Evolutionary conservation across 2,888 invertebrate species (phyloP).

Genomic region (Timema podura): DNA sequence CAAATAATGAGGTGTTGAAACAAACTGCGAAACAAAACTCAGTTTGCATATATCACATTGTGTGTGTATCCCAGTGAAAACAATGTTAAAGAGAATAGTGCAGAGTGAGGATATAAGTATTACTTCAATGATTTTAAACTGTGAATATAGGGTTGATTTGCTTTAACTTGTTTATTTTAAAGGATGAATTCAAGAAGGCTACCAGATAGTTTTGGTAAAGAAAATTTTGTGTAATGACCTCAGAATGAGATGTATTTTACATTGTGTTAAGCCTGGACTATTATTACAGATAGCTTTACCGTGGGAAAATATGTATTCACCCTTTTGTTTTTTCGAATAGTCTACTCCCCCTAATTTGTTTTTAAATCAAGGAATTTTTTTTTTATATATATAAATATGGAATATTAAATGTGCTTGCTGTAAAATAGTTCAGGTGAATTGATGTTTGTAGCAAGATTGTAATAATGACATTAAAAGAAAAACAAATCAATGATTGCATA

Average conservation of each 20-base stretch:
- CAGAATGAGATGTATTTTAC: conserved; percentile 21
- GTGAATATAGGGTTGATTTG: background rate
- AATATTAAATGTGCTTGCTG: conserved; percentile 22
- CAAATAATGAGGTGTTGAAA: too few species aligned
- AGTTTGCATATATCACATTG: too few species aligned
- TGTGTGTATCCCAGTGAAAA: too few species aligned
- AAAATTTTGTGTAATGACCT: conserved; percentile 12
- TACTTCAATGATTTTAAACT: background rate
- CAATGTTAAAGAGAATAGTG: background rate
- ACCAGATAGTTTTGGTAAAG: background rate
- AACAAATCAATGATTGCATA: conserved; percentile 16
- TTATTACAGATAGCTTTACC: conserved; percentile 21
- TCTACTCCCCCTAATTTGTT: too few species aligned
- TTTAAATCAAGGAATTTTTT: background rate
- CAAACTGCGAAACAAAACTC: too few species aligned
- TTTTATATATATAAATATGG: conserved; percentile 4
- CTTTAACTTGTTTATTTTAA: conserved; percentile 1
- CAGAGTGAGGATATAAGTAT: background rate
- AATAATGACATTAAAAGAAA: conserved; percentile 26
- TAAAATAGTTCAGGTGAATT: conserved; percentile 28
- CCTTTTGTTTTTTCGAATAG: background rate
- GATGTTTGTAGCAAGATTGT: conserved; percentile 29
- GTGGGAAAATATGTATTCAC: background rate
- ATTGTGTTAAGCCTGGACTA: conserved; percentile 23
- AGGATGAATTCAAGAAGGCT: background rate